Evolutionary conservation across 2,888 invertebrate species (phyloP).

Genomic region (Eledone cirrhosa): DNA sequence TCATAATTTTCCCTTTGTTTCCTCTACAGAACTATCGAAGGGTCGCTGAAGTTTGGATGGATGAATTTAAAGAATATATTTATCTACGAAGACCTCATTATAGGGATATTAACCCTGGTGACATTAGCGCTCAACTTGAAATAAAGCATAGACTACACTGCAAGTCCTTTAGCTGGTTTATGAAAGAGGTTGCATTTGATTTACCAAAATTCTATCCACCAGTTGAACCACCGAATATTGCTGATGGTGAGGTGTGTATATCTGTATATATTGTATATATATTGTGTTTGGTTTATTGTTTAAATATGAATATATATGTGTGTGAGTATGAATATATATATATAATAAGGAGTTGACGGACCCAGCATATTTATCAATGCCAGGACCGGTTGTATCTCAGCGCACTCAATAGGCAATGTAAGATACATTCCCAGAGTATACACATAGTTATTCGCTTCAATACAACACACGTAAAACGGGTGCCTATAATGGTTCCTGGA

Average conservation of each 20-base stretch:
- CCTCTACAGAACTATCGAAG: conserved; percentile 82
- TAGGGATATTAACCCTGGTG: conserved; percentile 79
- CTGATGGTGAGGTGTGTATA: conserved; percentile 76
- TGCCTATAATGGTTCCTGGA: no score
- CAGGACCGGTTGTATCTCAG: no score
- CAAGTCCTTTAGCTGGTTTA: conserved; percentile 94
- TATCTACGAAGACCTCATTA: conserved; percentile 81
- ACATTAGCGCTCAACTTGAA: conserved; percentile 80
- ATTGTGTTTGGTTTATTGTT: no score
- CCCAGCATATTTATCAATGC: no score
- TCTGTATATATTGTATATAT: neutral
- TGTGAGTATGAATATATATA: no score
- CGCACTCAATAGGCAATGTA: no score
- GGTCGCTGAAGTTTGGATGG: conserved; percentile 99
- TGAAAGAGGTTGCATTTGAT: conserved; percentile 91
- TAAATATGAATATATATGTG: no score
- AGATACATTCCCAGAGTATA: no score
- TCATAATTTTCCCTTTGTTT: neutral
- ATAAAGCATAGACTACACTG: conserved; percentile 82
- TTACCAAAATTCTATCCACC: conserved; percentile 86
- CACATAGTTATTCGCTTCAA: no score
- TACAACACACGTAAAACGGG: no score
- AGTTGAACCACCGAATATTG: conserved; percentile 84
- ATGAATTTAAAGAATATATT: conserved; percentile 89
- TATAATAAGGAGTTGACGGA: no score